These are phyloP conservation scores for Phoxinus phoxinus DNA, from an alignment of 2,113 vertebrate genomes.

Conservation along the genomic window DNA sequence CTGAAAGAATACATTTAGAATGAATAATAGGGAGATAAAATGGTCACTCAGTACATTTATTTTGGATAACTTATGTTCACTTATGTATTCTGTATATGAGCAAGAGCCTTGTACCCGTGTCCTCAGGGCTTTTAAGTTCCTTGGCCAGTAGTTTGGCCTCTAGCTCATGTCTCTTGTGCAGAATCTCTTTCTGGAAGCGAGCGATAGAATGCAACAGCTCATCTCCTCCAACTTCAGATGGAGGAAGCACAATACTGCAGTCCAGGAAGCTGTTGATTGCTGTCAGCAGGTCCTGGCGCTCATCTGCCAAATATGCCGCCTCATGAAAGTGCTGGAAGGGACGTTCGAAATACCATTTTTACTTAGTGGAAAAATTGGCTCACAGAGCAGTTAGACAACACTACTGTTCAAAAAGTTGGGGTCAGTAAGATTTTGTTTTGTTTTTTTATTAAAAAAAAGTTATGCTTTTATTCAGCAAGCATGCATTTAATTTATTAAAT, in stretches of 20 bases:
- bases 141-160: conserved; percentile 80
- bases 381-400: no score
- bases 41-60: neutral
- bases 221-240: conserved; percentile 92
- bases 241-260: conserved; percentile 95
- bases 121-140: conserved; percentile 86
- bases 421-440: neutral
- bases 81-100: neutral
- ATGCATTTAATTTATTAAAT: neutral
- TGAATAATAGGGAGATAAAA: neutral
- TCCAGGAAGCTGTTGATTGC: conserved; percentile 98
- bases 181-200: conserved; percentile 94
- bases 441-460: neutral
- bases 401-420: neutral
- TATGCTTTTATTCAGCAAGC: neutral
- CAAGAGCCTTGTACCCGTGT: conserved; percentile 79
- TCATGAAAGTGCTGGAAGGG: conserved; percentile 90
- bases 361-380: neutral
- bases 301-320: conserved; percentile 91
- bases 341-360: neutral
- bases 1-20: conserved; percentile 58
- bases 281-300: conserved; percentile 89
- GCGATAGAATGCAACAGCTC: conserved; percentile 93
- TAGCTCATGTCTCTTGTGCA: conserved; percentile 90
- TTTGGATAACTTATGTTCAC: neutral